Base-by-base conservation (phyloP, 2,888 invertebrate species). In the Asteroscopus sphinx region DNA sequence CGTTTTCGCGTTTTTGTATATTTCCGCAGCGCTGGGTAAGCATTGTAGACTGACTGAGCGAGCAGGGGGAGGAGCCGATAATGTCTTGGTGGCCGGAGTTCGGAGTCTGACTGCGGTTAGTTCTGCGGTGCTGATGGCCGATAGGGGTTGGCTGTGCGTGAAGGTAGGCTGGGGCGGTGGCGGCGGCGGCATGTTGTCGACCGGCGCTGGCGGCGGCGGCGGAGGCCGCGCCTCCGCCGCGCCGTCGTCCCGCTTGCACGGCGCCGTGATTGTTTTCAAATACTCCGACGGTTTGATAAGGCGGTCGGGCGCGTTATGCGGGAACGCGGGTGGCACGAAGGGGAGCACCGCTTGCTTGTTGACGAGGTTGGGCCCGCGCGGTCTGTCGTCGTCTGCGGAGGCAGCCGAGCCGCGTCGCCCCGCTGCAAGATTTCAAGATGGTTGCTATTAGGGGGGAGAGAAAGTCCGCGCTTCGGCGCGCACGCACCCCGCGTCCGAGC, bases 221-320 rank as follows among this genome's bases (percentile, higher is more conserved):
- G 95, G 95, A 76, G 90, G 85, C 0, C 87, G 82, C 11, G 97
- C 97, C 85, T 97, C 89, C 89, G 88, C 91, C 90, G 91, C 86
- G 82, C 86, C 80, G 40, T 96, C 96, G 76, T 83, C 92, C 80
- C 88, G 86, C 89, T 91, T 94, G 81, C 95, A 95, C 63, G 95
- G 91, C 81, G 95, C 95, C 82, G 95, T 97, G 91, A 98, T 97
- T 85, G 98, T 98, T 85, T 96, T 96, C 78, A 98, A 93, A 90
- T 98, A 98, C 92, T 98, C 98, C 65, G 98, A 98, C 52, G 98
- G 98, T 85, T 98, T 98, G 87, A 98, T 98, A 73, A 98, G 96
- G 61, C 97, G 96, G 91, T 98, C 97, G 60, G 97, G 96, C 82
- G 97, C 96, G 88, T 96, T 96, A 85, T 96, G 95, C 52, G 97